Evolutionary conservation across 2,888 invertebrate species (phyloP).

Genomic region (Zootermopsis nevadensis): DNA sequence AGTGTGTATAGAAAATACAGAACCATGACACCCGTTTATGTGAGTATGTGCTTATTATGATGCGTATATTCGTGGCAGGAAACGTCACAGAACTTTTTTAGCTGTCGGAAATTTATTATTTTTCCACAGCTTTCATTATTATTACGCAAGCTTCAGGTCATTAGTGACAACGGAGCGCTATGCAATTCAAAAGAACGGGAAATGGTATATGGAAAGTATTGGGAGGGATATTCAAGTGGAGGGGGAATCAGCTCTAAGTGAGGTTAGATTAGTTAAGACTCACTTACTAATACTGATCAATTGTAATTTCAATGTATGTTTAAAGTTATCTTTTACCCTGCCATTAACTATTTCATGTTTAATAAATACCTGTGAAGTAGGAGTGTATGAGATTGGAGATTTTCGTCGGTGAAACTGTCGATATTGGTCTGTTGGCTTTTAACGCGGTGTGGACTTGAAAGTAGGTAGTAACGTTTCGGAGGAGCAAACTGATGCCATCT

Average conservation of each 20-base stretch:
- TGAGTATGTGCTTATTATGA: background rate
- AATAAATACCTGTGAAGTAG: too few species aligned
- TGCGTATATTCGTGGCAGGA: background rate
- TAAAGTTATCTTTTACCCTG: too few species aligned
- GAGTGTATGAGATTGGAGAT: too few species aligned
- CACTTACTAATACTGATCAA: background rate
- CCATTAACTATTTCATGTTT: too few species aligned
- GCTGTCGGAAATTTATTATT: conserved; percentile 18
- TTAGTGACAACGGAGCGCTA: background rate
- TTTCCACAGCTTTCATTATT: conserved; percentile 11
- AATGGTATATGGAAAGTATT: background rate
- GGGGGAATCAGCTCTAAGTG: background rate
- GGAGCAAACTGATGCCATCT: too few species aligned
- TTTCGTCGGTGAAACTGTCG: too few species aligned
- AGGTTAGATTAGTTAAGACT: background rate
- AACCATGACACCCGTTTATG: background rate
- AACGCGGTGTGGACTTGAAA: too few species aligned
- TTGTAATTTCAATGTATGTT: too few species aligned
- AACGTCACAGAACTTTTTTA: background rate
- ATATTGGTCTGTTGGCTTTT: too few species aligned
- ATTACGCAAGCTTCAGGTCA: background rate
- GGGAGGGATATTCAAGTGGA: background rate
- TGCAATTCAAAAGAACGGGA: conserved; percentile 11
- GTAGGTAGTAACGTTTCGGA: too few species aligned
- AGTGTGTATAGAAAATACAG: background rate